Conservation (phyloP, 2,888 invertebrate species). For the Spodoptera picta region DNA sequence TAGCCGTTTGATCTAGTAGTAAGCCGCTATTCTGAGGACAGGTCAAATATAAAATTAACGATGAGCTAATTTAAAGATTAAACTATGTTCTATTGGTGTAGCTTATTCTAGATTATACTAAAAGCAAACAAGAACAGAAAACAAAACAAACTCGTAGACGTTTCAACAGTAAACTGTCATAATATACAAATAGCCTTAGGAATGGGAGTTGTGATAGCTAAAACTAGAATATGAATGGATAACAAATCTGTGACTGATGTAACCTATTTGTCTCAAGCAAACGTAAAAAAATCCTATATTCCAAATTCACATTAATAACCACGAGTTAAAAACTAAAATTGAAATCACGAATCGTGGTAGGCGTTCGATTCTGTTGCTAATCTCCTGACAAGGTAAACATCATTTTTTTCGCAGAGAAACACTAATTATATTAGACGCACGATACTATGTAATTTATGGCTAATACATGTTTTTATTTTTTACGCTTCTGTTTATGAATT, state of each 20-base stretch:
- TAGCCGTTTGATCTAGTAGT: no score
- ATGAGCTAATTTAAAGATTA: no score
- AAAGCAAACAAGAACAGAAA: background rate
- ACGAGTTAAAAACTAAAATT: conserved; percentile 10
- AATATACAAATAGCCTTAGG: background rate
- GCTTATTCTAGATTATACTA: no score
- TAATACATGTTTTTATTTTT: conserved; percentile 13
- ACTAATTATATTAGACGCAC: conserved; percentile 38
- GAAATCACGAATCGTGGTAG: conserved; percentile 15
- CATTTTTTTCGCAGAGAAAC: conserved; percentile 20
- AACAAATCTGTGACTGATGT: conserved; percentile 25
- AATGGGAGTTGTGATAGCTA: conserved; percentile 9
- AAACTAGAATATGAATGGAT: conserved; percentile 28
- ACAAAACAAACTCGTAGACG: background rate
- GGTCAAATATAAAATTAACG: no score
- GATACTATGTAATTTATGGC: conserved; percentile 29
- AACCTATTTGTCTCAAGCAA: conserved; percentile 26
- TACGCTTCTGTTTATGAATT: background rate
- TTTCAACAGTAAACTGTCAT: conserved; percentile 10
- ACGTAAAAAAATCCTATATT: conserved; percentile 3
- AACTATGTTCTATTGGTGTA: no score
- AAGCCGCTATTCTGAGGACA: no score
- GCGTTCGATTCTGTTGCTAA: conserved; percentile 45
- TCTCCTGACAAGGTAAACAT: conserved; percentile 49
- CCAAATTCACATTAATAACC: conserved; percentile 16